Evolutionary conservation across 2,888 invertebrate species (phyloP).

Genomic region (Watsonalla binaria): DNA sequence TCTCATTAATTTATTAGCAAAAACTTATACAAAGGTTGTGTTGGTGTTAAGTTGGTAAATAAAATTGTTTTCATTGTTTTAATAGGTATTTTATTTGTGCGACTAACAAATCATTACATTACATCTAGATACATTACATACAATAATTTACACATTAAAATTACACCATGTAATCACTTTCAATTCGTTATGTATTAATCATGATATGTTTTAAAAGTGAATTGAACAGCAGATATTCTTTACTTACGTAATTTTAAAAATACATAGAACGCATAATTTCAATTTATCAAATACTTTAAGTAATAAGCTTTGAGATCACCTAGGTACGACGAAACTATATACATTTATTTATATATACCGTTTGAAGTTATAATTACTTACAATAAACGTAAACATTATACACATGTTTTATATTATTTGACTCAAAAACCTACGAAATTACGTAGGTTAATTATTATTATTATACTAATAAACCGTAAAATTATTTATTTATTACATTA

Average conservation of each 20-base stretch:
- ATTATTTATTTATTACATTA: slow-evolving; percentile 8
- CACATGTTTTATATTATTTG: too few species aligned
- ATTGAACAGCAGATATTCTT: too few species aligned
- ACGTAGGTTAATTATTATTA: not conserved
- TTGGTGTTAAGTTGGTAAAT: not conserved
- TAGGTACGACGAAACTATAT: too few species aligned
- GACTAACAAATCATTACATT: slow-evolving; percentile 1
- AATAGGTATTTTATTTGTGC: not conserved
- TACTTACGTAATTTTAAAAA: not conserved
- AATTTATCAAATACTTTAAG: not conserved
- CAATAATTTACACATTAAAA: not conserved
- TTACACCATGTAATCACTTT: too few species aligned
- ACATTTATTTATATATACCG: too few species aligned
- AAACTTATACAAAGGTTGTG: too few species aligned
- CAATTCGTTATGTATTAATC: not conserved
- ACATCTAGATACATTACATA: slow-evolving; percentile 4
- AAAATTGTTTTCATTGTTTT: not conserved
- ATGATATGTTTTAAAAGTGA: slow-evolving; percentile 7
- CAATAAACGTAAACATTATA: too few species aligned
- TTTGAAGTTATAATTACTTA: too few species aligned
- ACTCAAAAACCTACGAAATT: too few species aligned
- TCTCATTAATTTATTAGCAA: too few species aligned
- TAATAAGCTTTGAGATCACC: too few species aligned
- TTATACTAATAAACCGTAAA: slow-evolving; percentile 6
- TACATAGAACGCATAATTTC: not conserved